phyloP scores from a whole-genome alignment of 1,140 invertebrate species.

The Solen grandis region DNA sequence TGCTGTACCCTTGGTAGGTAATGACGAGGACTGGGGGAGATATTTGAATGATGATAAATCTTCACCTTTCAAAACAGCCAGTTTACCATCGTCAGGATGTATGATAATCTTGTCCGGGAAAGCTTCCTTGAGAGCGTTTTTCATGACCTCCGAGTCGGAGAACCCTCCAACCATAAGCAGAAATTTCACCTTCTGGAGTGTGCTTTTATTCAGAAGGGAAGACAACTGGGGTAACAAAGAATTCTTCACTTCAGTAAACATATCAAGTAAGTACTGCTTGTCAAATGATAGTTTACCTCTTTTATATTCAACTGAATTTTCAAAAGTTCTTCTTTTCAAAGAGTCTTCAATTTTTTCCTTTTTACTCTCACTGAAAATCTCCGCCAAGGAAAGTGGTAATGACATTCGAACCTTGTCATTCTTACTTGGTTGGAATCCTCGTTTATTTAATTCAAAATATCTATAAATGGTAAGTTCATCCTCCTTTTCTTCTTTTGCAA shows the following conservation, averaged over 20 bases:
- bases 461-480: constrained; percentile 48
- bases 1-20: background rate
- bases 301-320: constrained; percentile 16
- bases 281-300: constrained; percentile 15
- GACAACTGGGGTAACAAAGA: constrained; percentile 6
- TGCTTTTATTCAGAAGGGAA: background rate
- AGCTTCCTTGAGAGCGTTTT: constrained; percentile 7
- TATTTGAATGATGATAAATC: background rate
- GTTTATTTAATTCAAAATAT: constrained; percentile 59
- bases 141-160: constrained; percentile 9
- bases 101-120: constrained; percentile 5
- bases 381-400: constrained; percentile 20
- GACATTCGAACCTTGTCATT: constrained; percentile 15
- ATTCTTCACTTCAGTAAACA: constrained; percentile 31
- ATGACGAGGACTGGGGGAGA: background rate
- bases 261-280: constrained; percentile 1
- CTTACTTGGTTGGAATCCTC: constrained; percentile 22
- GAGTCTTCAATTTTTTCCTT: background rate
- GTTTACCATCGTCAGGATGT: constrained; percentile 13
- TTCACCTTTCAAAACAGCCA: constrained; percentile 28
- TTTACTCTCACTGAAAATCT: constrained; percentile 8
- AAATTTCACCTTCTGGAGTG: constrained; percentile 9
- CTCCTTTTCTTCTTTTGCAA: constrained; percentile 26
- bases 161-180: constrained; percentile 45
- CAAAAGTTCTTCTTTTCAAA: background rate